Conservation (phyloP, 2,888 invertebrate genomes). For the Pelosia muscerda region DNA sequence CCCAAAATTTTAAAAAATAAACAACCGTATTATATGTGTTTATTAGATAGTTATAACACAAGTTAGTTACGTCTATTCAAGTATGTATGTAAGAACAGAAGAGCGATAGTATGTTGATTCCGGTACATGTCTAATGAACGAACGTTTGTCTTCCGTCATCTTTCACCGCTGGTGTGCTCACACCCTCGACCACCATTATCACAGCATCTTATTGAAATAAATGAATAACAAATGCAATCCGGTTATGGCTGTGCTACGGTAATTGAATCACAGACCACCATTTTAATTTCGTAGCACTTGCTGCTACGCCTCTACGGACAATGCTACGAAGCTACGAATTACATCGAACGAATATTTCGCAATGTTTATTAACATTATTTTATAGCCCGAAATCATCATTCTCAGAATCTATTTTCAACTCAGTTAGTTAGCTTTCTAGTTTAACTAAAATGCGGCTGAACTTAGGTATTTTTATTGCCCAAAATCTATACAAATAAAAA, state of each 20-base stretch:
- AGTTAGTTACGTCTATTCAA: too few relatives aligned
- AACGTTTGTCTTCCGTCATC: background rate
- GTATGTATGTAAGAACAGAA: background rate
- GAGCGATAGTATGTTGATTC: background rate
- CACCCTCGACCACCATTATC: conserved; percentile 1
- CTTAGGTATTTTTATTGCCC: too few relatives aligned
- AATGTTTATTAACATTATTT: background rate
- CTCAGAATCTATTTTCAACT: too few relatives aligned
- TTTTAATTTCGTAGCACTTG: conserved; percentile 44
- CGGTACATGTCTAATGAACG: background rate
- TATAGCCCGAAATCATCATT: too few relatives aligned
- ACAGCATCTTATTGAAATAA: background rate
- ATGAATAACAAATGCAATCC: conserved; percentile 9
- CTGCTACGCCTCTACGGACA: conserved; percentile 14
- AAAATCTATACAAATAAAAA: too few relatives aligned
- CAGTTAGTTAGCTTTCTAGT: too few relatives aligned
- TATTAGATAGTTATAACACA: too few relatives aligned
- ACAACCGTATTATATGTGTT: too few relatives aligned
- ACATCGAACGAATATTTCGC: background rate
- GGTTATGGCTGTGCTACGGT: conserved; percentile 15
- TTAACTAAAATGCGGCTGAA: too few relatives aligned
- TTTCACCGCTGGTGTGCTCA: background rate
- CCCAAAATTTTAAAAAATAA: too few relatives aligned
- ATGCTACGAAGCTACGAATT: conserved; percentile 3
- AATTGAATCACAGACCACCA: conserved; percentile 45